phyloP scores from a whole-genome alignment of 2,888 invertebrate species.

The Lasius fuliginosus region DNA sequence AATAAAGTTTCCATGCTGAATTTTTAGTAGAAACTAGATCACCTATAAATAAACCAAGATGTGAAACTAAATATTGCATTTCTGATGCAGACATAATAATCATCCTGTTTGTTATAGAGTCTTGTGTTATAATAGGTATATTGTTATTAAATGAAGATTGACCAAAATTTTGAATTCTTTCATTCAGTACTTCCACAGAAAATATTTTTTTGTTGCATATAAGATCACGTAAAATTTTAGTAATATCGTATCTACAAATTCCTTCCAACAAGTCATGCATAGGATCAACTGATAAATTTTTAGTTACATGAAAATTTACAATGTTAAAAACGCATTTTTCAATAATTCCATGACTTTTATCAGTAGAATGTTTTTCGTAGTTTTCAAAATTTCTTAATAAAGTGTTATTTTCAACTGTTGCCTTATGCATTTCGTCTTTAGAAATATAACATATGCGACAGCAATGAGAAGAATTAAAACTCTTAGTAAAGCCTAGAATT shows the following conservation, averaged over 20 bases:
- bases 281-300: conserved; percentile 18
- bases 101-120: background rate
- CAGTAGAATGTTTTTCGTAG: background rate
- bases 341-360: conserved; percentile 3
- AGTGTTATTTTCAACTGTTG: background rate
- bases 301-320: background rate
- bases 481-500: background rate
- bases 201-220: background rate
- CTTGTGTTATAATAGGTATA: conserved; percentile 5
- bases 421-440: background rate
- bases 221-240: conserved; percentile 4
- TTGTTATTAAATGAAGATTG: background rate
- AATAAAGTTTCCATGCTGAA: background rate
- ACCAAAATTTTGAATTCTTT: conserved; percentile 8
- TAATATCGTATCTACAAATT: conserved; percentile 5
- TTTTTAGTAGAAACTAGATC: background rate
- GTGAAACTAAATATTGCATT: conserved; percentile 11
- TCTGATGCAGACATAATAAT: conserved; percentile 11
- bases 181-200: background rate
- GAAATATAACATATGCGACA: conserved; percentile 26
- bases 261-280: conserved; percentile 19
- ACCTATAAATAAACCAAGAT: conserved; percentile 9
- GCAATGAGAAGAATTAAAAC: conserved; percentile 15
- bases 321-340: conserved; percentile 10
- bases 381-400: conserved; percentile 15